Evolutionary conservation across 2,113 vertebrate species (phyloP).

Genomic region (Phodopus roborovskii): DNA sequence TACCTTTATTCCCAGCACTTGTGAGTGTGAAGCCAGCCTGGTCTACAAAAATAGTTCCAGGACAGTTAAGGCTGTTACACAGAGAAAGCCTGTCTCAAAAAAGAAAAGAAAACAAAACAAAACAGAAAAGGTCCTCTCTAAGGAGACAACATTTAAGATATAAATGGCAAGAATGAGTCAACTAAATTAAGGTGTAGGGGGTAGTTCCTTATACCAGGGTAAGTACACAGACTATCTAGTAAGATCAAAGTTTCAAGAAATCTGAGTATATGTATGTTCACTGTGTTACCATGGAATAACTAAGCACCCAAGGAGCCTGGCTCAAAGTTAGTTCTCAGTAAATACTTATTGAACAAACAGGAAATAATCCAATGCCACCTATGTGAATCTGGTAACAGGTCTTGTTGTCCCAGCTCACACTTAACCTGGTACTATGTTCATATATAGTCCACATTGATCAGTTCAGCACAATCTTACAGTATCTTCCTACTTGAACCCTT

Average conservation of each 20-base stretch:
- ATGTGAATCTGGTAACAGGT: neutral
- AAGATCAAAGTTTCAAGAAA: slow-evolving; percentile 4
- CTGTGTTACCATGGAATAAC: neutral
- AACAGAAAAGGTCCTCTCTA: neutral
- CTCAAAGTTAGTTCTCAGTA: slow-evolving; percentile 8
- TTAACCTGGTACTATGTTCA: slow-evolving; percentile 50
- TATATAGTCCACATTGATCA: neutral
- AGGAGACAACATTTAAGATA: neutral
- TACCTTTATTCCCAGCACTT: too few relatives aligned
- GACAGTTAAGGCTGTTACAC: neutral
- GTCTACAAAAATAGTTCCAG: neutral
- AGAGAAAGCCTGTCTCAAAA: too few relatives aligned
- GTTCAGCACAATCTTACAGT: neutral
- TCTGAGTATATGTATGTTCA: neutral
- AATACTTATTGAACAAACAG: slow-evolving; percentile 29
- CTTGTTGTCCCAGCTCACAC: neutral
- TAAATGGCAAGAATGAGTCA: slow-evolving; percentile 25
- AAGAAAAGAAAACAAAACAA: neutral
- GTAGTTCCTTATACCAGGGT: neutral
- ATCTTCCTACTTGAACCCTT: neutral
- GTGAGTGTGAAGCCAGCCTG: too few relatives aligned
- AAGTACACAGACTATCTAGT: neutral
- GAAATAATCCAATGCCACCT: slow-evolving; percentile 5
- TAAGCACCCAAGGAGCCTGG: neutral
- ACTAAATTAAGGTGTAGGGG: neutral